Evolutionary conservation across 92 coral and sea anemone genomes (phyloP), one percentile per base, ranked within the genome.

Genomic region (Desmophyllum pertusum): DNA sequence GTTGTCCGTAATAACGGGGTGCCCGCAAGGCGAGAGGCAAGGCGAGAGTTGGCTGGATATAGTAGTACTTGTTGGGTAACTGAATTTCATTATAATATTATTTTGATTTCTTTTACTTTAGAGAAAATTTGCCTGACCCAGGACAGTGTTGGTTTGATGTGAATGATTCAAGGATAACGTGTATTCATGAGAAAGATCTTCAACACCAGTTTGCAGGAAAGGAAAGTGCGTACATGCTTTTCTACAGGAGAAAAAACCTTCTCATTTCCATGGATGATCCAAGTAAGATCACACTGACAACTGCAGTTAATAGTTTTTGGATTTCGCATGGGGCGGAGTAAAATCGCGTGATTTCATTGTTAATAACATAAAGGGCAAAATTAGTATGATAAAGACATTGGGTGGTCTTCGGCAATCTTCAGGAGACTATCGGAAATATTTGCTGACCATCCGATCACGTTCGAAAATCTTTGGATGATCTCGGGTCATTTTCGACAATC

Each of bases 191-290:
- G 52, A 83, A 81, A 68, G 93, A 91, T 59, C 87, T 93, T 77
- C 92, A 93, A 73, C 43, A 81, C 14, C 95, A 93, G 91, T 93
- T 93, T 84, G 85, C 98, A 0, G 98, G 98, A 25, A 86, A 85
- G 80, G 98, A 93, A 61, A 91, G 98, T 78, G 98, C 98, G 18
- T 93, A 93, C 79, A 93, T 93, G 98, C 57, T 93, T 70, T 93
- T 93, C 66, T 93, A 93, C 83, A 79, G 95, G 59, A 86, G 80
- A 52, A 93, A 86, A 61, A 66, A 43, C 63, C 75, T 83, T 3
- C 27, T 31, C 35, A 8, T 75, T 4, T 35, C 81, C 6, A 18
- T 63, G 43, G 36, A 55, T 4, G 78, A 81, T 70, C 85, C 85
- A 51, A 19, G 85, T 81, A 70, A 55, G 85, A 35, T 38, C 13